Base-by-base conservation (phyloP, 1,140 invertebrate genomes). In the Homalodisca vitripennis region DNA sequence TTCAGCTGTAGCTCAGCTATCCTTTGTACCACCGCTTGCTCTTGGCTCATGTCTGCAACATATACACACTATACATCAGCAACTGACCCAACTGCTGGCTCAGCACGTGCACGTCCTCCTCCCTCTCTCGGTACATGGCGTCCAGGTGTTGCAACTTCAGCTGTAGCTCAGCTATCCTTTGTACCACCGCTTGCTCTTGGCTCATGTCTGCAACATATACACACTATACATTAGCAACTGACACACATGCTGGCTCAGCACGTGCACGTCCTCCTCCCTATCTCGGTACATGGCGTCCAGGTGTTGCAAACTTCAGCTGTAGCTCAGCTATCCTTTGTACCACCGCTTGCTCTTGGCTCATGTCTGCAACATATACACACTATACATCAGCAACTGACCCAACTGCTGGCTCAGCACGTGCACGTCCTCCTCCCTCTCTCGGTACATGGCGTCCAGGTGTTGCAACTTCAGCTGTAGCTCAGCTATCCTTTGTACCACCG, bases 91-190 rank as follows among this genome's bases (percentile, higher is more conserved):
- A 81, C 73, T 89, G 85, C 70, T 85, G 84, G 10, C 86, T 83
- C 13, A 92, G 76, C 32, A 85, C 78, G 24, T 86, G 83, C 1
- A 92, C 83, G 75, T 92, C 89, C 76, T 89, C 87, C 74, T 90
- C 85, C 2, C 89, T 77, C 0, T 88, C 84, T 14, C 85, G 79
- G 76, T 91, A 91, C 77, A 91, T 83, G 6, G 87, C 84, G 74
- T 92, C 89, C 26, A 91, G 80, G 74, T 89, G 89, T 73, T 89
- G 86, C 14, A 92, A 77, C 27, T 88, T 84, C 57, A 88, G 85
- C 68, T 89, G 87, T 73, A 91, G 82, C 70, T 91, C 89, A 26
- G 88, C 87, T 72, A 92, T 79, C 62, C 85, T 81, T 77, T 88
- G 84, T 55, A 88, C 85, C 74, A 92, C 79, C 68, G 85, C 79